These are phyloP conservation scores for Oreochromis mossambicus DNA, from an alignment of 2,797 vertebrate species.

Conservation along the genomic window DNA sequence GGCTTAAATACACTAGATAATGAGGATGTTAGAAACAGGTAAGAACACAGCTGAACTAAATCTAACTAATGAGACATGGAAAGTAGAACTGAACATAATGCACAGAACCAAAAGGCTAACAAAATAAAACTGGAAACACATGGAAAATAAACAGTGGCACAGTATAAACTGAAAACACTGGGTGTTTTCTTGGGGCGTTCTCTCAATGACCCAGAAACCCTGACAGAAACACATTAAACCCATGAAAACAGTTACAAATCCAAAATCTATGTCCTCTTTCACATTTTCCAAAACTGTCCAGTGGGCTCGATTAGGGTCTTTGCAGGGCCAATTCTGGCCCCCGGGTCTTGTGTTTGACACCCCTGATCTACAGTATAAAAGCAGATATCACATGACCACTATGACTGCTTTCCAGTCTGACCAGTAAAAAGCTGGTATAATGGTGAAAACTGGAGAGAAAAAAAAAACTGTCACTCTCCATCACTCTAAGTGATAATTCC, in stretches of 20 bases:
- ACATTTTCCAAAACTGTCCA: neutral
- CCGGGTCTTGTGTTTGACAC: neutral
- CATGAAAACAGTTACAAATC: neutral
- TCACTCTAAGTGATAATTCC: neutral
- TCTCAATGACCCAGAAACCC: neutral
- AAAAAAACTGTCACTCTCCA: rapidly evolving
- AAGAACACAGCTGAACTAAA: neutral
- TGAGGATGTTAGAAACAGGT: neutral
- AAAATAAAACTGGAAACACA: neutral
- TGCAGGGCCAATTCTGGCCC: neutral
- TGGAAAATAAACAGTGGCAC: neutral
- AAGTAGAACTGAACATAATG: neutral
- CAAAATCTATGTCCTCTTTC: neutral
- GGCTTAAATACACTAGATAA: neutral
- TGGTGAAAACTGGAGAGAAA: neutral
- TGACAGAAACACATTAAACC: neutral
- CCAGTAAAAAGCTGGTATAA: neutral
- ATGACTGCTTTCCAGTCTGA: neutral
- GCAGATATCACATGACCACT: neutral
- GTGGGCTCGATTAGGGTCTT: neutral
- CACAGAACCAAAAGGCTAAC: neutral
- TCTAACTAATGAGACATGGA: neutral
- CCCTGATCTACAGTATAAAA: neutral
- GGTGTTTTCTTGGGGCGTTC: neutral
- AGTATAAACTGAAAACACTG: neutral